A percentile compares a stretch with the other conserved stretches of the same genome.
These are phyloP conservation scores for Genyomyrus donnyi DNA, from an alignment of 2,113 vertebrate species.

Conservation along the genomic window DNA sequence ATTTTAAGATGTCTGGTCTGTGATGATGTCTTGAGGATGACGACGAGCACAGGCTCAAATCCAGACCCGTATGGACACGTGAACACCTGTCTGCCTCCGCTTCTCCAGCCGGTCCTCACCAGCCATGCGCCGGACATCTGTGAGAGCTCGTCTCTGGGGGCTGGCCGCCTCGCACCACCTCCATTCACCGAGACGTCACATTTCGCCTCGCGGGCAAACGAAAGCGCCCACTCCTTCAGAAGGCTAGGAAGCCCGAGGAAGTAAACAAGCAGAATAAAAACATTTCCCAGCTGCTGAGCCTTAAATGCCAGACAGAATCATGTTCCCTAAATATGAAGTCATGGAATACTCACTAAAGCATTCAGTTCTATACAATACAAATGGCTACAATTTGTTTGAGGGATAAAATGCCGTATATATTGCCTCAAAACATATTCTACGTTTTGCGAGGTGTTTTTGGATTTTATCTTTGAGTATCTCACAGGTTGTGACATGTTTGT, in stretches of 20 bases:
- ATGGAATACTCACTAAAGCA: background rate
- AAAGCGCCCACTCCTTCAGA: background rate
- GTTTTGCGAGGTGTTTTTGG: background rate
- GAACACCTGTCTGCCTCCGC: background rate
- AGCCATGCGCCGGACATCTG: background rate
- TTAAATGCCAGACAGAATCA: conserved; percentile 1
- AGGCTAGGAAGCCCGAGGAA: background rate
- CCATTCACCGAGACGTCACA: conserved; percentile 8
- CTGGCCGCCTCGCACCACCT: background rate
- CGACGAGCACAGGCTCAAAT: background rate
- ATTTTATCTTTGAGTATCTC: background rate
- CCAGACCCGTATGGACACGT: background rate
- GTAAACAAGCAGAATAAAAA: background rate
- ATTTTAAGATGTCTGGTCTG: background rate
- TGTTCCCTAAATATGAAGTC: background rate
- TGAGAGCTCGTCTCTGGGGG: background rate
- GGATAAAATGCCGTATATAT: background rate
- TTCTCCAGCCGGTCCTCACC: background rate
- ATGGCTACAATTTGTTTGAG: background rate
- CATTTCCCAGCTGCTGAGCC: background rate
- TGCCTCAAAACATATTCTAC: background rate
- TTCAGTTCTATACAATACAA: background rate
- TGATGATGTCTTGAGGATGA: background rate
- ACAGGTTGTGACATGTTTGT: background rate
- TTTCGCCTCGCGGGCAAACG: background rate